Evolutionary conservation across 2,888 invertebrate genomes (phyloP), one percentile per base, ranked within the genome.

Genomic region (Hermaeophaga mercurialis): DNA sequence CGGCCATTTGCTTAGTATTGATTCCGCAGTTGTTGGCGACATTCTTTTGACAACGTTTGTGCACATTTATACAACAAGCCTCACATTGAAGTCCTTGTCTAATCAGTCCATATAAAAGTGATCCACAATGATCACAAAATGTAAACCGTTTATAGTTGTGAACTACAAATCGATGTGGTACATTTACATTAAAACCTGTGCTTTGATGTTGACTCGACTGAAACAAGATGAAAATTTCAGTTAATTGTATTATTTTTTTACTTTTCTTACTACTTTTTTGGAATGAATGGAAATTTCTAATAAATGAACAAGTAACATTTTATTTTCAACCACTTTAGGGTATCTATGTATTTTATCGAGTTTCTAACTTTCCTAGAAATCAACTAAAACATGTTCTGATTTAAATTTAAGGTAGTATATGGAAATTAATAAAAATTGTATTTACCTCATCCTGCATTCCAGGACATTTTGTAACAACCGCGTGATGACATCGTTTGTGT

Each of bases 71-170:
- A 67, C 88, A 91, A 78, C 99, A 99, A 65, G 90, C 96, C 61
- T 94, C 92, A 78, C 97, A 97, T 79, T 97, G 96, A 69, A 97
- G 83, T 50, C 98, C 98, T 81, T 98, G 98, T 79, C 89, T 91
- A 76, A 95, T 89, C 72, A 98, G 86, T 18, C 98, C 98, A 79
- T 97, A 98, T 61, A 98, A 86, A 76, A 98, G 84, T 60, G 96
- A 96, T 67, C 98, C 98, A 80, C 99, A 99, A 80, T 99, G 99
- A 82, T 99, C 98, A 83, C 99, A 99, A 83, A 99, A 99, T 22
- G 98, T 98, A 80, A 97, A 96, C 67, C 95, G 84, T 82, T 95
- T 96, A 83, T 96, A 99, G 70, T 88, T 97, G 83, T 98, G 98
- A 72, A 96, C 91, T 70, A 89, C 87, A 80, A 94, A 95, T 63